Conservation (phyloP, 2,113 vertebrate species). For the Parus major region DNA sequence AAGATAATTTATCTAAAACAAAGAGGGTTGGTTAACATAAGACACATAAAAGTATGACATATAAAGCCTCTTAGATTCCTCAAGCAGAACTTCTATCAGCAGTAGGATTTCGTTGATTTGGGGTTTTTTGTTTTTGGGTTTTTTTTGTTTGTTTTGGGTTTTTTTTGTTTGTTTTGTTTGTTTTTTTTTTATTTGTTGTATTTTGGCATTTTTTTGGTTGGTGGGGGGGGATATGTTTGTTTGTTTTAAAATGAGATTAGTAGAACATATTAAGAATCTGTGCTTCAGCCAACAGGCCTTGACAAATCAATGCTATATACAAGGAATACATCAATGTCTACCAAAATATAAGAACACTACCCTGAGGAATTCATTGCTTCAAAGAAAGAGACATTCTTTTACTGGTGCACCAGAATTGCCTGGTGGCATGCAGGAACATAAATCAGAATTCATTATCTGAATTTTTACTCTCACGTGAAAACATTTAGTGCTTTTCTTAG, state of each 20-base stretch:
- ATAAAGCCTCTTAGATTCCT: not conserved
- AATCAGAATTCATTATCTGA: not conserved
- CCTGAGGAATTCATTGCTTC: not conserved
- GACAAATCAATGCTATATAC: not conserved
- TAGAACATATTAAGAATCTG: not conserved
- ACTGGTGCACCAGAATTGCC: not conserved
- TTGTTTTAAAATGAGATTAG: not conserved
- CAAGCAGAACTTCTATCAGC: not conserved
- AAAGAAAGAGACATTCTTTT: not conserved
- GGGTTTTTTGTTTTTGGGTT: not conserved
- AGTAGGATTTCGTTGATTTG: not conserved
- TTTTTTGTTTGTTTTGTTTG: not conserved
- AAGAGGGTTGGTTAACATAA: not conserved
- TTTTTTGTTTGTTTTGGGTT: not conserved
- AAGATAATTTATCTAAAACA: not conserved
- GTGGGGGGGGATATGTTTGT: not conserved
- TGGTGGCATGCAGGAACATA: not conserved
- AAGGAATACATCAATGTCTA: not conserved
- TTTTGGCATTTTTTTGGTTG: not conserved
- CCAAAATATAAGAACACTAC: not conserved
- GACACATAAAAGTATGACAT: not conserved
- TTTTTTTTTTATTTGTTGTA: too few relatives aligned
- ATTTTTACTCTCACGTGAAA: not conserved
- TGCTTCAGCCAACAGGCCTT: not conserved
- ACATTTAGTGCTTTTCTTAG: not conserved